phyloP scores from a whole-genome alignment of 2,888 invertebrate genomes.

The Sesamia inferens region DNA sequence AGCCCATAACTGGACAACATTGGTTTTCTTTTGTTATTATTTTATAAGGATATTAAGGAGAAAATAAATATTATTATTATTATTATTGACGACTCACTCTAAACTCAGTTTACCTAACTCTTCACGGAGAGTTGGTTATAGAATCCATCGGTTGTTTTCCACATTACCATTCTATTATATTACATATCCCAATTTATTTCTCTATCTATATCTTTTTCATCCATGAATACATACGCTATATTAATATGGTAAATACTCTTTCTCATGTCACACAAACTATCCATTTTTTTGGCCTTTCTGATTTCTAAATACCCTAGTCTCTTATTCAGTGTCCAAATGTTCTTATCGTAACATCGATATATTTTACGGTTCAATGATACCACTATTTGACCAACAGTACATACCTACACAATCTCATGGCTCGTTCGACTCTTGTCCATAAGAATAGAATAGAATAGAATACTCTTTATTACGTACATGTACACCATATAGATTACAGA shows the following conservation, averaged over 20 bases:
- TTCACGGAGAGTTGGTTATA: too few relatives aligned
- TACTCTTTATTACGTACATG: too few relatives aligned
- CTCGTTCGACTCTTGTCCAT: neutral
- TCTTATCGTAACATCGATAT: neutral
- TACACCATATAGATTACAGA: too few relatives aligned
- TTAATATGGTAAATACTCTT: neutral
- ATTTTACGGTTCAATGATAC: neutral
- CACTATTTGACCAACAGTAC: neutral
- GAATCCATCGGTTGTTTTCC: neutral
- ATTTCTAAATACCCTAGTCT: neutral
- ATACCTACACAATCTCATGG: neutral
- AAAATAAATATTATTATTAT: too few relatives aligned
- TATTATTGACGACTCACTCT: too few relatives aligned
- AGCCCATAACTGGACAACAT: too few relatives aligned
- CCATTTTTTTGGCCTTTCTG: neutral
- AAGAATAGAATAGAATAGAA: neutral
- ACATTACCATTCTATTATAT: neutral
- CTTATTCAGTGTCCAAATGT: neutral
- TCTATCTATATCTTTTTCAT: neutral
- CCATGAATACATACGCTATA: neutral
- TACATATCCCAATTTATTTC: neutral
- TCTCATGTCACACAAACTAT: neutral
- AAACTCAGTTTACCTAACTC: too few relatives aligned
- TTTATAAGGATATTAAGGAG: too few relatives aligned
- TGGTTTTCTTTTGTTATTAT: too few relatives aligned